phyloP scores from a whole-genome alignment of 2,888 invertebrate genomes.

The Tetheella fluctuosa region DNA sequence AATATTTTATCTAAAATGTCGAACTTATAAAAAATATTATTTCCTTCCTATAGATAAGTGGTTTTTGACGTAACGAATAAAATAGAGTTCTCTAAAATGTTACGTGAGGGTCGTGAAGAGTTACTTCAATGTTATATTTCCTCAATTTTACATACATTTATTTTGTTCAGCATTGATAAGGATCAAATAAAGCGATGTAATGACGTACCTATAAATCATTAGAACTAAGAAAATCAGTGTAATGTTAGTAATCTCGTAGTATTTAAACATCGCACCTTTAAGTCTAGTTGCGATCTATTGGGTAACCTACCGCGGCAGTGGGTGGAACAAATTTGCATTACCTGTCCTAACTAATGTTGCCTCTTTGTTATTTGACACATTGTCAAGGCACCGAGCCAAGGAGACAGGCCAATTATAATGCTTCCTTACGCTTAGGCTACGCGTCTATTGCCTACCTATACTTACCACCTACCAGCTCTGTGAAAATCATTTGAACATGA shows the following conservation, averaged over 20 bases:
- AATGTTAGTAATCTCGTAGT: conserved; percentile 9
- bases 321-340: conserved; percentile 67
- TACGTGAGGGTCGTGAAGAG: too few species aligned
- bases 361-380: conserved; percentile 68
- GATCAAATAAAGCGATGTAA: not conserved
- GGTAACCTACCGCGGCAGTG: conserved; percentile 45
- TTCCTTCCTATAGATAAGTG: too few species aligned
- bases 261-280: conserved; percentile 26
- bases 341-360: conserved; percentile 57
- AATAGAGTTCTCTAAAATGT: too few species aligned
- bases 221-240: not conserved
- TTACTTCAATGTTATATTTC: too few species aligned
- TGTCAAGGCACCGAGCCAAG: conserved; percentile 71
- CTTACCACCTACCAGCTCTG: not conserved
- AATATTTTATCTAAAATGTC: too few species aligned
- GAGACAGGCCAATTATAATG: conserved; percentile 55
- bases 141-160: too few species aligned
- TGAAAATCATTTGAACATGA: not conserved
- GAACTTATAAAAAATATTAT: too few species aligned
- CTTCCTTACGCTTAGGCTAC: conserved; percentile 42
- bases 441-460: conserved; percentile 3
- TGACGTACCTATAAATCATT: not conserved
- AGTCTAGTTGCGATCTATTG: conserved; percentile 29
- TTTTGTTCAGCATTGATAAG: not conserved
- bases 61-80: too few species aligned